A percentile compares a stretch with the other conserved stretches of the same genome.
Evolutionary conservation across 2,113 vertebrate genomes (phyloP).

Genomic region (Euleptes europaea): DNA sequence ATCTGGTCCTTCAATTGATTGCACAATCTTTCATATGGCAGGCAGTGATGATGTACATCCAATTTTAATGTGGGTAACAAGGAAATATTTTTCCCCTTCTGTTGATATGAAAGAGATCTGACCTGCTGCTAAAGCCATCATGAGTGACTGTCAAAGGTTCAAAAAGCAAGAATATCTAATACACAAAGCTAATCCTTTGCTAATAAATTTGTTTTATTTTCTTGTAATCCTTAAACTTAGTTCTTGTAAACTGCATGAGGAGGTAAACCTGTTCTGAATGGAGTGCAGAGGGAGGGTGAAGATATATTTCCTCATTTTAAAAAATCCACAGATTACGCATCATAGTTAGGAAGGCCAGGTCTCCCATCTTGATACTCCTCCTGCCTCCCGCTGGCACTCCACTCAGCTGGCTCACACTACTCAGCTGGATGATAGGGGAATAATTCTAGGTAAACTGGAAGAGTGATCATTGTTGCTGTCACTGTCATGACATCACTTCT

Average conservation of each 20-base stretch:
- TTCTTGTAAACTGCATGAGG: background rate
- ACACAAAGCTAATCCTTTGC: background rate
- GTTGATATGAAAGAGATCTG: background rate
- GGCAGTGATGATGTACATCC: background rate
- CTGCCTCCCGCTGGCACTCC: too few relatives aligned
- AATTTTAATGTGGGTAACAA: background rate
- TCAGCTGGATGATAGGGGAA: too few relatives aligned
- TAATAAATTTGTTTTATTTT: rapidly evolving
- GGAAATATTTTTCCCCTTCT: background rate
- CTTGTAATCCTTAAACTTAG: background rate
- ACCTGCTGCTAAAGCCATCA: rapidly evolving
- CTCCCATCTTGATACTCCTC: too few relatives aligned
- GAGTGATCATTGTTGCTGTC: too few relatives aligned
- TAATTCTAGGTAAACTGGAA: too few relatives aligned
- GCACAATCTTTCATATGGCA: background rate
- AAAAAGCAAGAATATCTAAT: background rate
- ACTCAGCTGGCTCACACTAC: too few relatives aligned
- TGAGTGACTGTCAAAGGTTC: background rate
- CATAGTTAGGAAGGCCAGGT: too few relatives aligned
- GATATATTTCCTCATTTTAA: background rate
- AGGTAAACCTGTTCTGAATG: background rate
- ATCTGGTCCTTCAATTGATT: background rate
- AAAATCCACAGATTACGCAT: background rate
- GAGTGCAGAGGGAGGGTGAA: background rate
- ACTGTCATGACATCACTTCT: too few relatives aligned